phyloP scores from a whole-genome alignment of 2,113 vertebrate species.

The Mustela nigripes region DNA sequence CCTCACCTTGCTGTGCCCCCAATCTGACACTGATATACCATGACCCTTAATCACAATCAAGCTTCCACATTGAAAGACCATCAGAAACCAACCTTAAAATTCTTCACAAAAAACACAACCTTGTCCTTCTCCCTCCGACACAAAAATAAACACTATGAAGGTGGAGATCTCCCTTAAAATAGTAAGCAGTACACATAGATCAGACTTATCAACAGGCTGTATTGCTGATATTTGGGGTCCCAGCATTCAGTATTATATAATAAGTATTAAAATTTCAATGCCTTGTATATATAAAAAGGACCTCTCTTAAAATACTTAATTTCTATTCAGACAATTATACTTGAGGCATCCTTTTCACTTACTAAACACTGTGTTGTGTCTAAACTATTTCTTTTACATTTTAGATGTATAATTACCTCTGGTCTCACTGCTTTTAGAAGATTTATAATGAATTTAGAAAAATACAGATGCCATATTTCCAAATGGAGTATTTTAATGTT shows the following conservation, averaged over 20 bases:
- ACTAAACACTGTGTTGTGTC: conserved; percentile 25
- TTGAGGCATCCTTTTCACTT: conserved; percentile 25
- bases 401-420: conserved; percentile 56
- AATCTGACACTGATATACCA: neutral
- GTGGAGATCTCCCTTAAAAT: neutral
- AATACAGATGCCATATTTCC: conserved; percentile 6
- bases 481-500: conserved; percentile 57
- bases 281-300: neutral
- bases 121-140: neutral
- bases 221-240: neutral
- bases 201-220: neutral
- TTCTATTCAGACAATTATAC: neutral
- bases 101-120: neutral
- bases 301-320: conserved; percentile 42
- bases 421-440: conserved; percentile 36
- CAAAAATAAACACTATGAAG: neutral
- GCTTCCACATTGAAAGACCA: neutral
- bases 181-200: neutral
- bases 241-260: neutral
- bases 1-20: neutral
- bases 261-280: conserved; percentile 38
- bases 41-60: conserved; percentile 43
- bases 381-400: conserved; percentile 47
- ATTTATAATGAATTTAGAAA: conserved; percentile 63
- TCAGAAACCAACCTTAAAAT: conserved; percentile 28